These are phyloP conservation scores for Protodeltote pygarga DNA, from an alignment of 2,888 invertebrate genomes.

Conservation along the genomic window DNA sequence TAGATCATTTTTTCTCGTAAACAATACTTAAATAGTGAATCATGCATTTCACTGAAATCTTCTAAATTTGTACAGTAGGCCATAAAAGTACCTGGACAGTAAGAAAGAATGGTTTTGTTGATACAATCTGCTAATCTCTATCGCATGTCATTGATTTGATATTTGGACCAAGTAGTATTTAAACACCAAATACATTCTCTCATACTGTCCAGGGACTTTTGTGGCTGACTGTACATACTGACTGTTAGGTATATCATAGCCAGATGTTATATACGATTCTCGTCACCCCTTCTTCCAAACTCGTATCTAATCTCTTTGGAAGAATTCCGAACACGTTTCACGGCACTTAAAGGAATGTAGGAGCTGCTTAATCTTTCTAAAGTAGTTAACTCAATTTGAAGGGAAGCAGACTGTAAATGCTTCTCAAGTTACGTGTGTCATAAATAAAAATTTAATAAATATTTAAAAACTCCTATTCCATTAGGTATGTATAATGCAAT, in stretches of 20 bases:
- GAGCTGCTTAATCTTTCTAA: constrained; percentile 50
- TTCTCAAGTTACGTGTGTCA: constrained; percentile 32
- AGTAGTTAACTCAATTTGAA: constrained; percentile 53
- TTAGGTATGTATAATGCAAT: constrained; percentile 13
- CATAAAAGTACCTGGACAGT: too few relatives aligned
- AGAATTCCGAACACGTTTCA: constrained; percentile 52
- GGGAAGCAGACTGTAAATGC: constrained; percentile 34
- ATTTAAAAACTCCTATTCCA: neutral
- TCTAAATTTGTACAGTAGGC: too few relatives aligned
- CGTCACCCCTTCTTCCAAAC: constrained; percentile 23
- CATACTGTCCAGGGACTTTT: too few relatives aligned
- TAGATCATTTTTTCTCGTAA: constrained; percentile 14
- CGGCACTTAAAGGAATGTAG: constrained; percentile 46
- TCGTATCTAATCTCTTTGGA: constrained; percentile 46
- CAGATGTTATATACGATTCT: constrained; percentile 10
- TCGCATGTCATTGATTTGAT: too few relatives aligned
- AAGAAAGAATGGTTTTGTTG: too few relatives aligned
- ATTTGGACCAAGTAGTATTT: too few relatives aligned
- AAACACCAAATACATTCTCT: too few relatives aligned
- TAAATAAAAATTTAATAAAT: constrained; percentile 42
- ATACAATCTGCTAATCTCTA: too few relatives aligned
- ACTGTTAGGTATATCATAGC: neutral
- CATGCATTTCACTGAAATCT: too few relatives aligned
- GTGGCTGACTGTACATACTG: too few relatives aligned
- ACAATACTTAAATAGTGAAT: too few relatives aligned